Conservation (phyloP, 2,797 vertebrate genomes). For the Monodelphis domestica region DNA sequence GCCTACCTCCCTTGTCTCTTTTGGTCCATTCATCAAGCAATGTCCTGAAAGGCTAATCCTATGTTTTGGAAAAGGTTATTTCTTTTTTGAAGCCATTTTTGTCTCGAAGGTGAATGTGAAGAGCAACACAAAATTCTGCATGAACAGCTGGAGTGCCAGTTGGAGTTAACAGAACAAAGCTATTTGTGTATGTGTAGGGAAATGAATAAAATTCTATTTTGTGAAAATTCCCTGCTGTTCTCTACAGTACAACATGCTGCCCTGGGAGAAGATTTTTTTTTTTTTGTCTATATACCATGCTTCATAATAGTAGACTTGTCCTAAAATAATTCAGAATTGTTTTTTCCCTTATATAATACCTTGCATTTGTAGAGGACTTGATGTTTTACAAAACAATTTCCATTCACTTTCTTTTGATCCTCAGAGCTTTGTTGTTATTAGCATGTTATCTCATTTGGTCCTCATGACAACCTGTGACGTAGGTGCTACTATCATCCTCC, state of each 20-base stretch:
- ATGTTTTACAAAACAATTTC: neutral
- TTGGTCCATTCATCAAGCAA: slow-evolving; percentile 38
- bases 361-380: neutral
- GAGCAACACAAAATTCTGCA: slow-evolving; percentile 62
- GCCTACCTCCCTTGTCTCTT: slow-evolving; percentile 27
- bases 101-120: slow-evolving; percentile 59
- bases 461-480: neutral
- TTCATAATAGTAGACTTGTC: neutral
- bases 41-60: slow-evolving; percentile 35
- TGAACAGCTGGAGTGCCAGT: slow-evolving; percentile 65
- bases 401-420: neutral
- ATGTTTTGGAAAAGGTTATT: slow-evolving; percentile 58
- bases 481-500: neutral
- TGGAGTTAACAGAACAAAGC: slow-evolving; percentile 29
- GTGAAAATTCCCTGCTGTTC: slow-evolving; percentile 56
- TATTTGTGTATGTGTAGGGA: slow-evolving; percentile 28
- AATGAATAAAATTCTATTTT: slow-evolving; percentile 54
- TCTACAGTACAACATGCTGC: slow-evolving; percentile 20
- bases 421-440: slow-evolving; percentile 38
- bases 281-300: slow-evolving; percentile 31
- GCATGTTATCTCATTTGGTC: neutral
- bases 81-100: slow-evolving; percentile 58
- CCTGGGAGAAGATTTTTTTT: neutral
- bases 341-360: slow-evolving; percentile 21
- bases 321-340: slow-evolving; percentile 26